Evolutionary conservation across 2,888 invertebrate genomes (phyloP).

Genomic region (Sericinus montela): DNA sequence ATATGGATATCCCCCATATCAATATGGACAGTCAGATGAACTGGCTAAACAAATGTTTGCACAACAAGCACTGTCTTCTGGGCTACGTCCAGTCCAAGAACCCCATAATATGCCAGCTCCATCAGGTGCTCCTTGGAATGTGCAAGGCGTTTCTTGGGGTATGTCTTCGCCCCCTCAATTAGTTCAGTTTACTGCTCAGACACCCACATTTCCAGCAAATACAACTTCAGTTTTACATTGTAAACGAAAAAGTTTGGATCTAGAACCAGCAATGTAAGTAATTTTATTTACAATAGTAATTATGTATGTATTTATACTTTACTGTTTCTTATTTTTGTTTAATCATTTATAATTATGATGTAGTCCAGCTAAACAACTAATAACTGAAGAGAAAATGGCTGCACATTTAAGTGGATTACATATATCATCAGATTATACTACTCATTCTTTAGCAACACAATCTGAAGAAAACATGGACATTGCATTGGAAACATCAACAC

Average conservation of each 20-base stretch:
- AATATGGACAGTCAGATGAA: conserved; percentile 59
- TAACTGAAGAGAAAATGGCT: conserved; percentile 91
- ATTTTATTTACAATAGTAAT: no score
- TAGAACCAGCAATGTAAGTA: conserved; percentile 74
- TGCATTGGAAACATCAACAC: conserved; percentile 39
- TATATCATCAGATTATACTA: conserved; percentile 78
- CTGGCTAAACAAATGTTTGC: conserved; percentile 61
- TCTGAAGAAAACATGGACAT: conserved; percentile 54
- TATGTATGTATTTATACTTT: no score
- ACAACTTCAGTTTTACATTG: conserved; percentile 49
- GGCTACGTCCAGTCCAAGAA: conserved; percentile 37
- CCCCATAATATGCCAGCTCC: conserved; percentile 62
- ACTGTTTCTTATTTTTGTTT: no score
- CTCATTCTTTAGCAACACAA: conserved; percentile 39
- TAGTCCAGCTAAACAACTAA: conserved; percentile 85
- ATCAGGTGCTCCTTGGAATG: conserved; percentile 71
- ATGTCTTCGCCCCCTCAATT: conserved; percentile 58
- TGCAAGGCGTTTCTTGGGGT: conserved; percentile 76
- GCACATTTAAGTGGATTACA: conserved; percentile 87
- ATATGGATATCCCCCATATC: conserved; percentile 55
- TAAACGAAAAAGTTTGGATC: conserved; percentile 66
- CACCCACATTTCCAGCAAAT: conserved; percentile 38
- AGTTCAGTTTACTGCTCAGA: conserved; percentile 69
- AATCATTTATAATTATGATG: conserved; percentile 10
- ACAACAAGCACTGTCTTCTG: conserved; percentile 53